Evolutionary conservation across 1,140 invertebrate species (phyloP).

Genomic region (Drosophila littoralis): DNA sequence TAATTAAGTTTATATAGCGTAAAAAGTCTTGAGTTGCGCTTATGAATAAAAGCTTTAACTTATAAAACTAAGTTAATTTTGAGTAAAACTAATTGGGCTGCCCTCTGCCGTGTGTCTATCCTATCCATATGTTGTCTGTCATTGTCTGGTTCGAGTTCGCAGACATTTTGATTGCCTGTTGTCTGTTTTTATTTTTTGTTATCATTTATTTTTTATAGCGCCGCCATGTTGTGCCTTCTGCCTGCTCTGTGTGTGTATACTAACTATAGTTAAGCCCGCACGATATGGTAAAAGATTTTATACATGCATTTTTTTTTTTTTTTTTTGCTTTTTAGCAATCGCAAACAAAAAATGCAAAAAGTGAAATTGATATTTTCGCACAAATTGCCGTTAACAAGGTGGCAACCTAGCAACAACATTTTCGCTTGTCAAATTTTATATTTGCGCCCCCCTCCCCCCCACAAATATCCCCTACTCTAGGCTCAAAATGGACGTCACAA

Average conservation of each 20-base stretch:
- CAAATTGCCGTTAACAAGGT: conserved; percentile 74
- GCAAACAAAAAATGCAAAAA: conserved; percentile 53
- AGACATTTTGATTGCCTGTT: conserved; percentile 71
- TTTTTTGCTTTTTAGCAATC: conserved; percentile 15
- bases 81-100: conserved; percentile 3
- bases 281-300: conserved; percentile 19
- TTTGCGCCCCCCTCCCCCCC: conserved; percentile 17
- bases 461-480: background rate
- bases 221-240: conserved; percentile 42
- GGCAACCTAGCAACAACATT: conserved; percentile 69
- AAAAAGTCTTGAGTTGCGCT: too few relatives aligned
- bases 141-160: conserved; percentile 57
- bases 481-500: conserved; percentile 10
- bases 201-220: conserved; percentile 50
- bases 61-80: background rate
- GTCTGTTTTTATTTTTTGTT: conserved; percentile 59
- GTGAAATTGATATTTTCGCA: conserved; percentile 78
- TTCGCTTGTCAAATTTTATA: conserved; percentile 67
- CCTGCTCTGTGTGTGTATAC: conserved; percentile 1
- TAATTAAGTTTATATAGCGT: too few relatives aligned
- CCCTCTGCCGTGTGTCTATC: conserved; percentile 46
- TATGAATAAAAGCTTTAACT: too few relatives aligned
- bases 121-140: conserved; percentile 61
- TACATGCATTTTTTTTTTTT: too few relatives aligned
- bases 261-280: conserved; percentile 19